These are phyloP conservation scores for Galleria mellonella DNA, from an alignment of 1,140 invertebrate species.

Conservation along the genomic window DNA sequence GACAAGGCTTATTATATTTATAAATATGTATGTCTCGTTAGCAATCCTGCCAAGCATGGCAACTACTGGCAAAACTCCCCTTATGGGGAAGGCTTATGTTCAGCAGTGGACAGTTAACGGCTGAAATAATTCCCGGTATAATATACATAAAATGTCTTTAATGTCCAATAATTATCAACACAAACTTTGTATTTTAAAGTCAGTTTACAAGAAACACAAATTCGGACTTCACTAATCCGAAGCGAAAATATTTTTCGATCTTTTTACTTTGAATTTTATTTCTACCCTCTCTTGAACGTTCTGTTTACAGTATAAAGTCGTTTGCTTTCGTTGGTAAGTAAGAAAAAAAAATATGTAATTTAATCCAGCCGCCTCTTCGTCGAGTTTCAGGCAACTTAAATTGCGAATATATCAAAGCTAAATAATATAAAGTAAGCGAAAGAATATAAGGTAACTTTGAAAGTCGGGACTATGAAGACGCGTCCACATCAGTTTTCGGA, in stretches of 20 bases:
- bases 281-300: slow-evolving; percentile 11
- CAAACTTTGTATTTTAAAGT: slow-evolving; percentile 3
- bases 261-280: slow-evolving; percentile 9
- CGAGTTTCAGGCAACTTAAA: slow-evolving; percentile 69
- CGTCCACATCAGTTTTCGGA: slow-evolving; percentile 6
- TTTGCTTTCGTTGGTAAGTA: slow-evolving; percentile 35
- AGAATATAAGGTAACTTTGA: slow-evolving; percentile 62
- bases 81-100: no score
- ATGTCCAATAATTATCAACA: not conserved
- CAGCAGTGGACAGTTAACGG: no score
- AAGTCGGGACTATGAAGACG: slow-evolving; percentile 9
- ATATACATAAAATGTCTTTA: not conserved
- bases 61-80: no score
- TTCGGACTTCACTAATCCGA: not conserved
- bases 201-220: not conserved
- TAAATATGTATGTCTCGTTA: no score
- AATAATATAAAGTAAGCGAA: slow-evolving; percentile 66
- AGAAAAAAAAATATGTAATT: slow-evolving; percentile 60
- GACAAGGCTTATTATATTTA: no score
- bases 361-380: slow-evolving; percentile 46
- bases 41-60: no score
- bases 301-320: slow-evolving; percentile 42
- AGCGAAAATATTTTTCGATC: slow-evolving; percentile 4
- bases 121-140: no score
- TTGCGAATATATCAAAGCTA: slow-evolving; percentile 71